Base-by-base conservation (phyloP, 2,888 invertebrate species). In the Meiosimyza decipiens region DNA sequence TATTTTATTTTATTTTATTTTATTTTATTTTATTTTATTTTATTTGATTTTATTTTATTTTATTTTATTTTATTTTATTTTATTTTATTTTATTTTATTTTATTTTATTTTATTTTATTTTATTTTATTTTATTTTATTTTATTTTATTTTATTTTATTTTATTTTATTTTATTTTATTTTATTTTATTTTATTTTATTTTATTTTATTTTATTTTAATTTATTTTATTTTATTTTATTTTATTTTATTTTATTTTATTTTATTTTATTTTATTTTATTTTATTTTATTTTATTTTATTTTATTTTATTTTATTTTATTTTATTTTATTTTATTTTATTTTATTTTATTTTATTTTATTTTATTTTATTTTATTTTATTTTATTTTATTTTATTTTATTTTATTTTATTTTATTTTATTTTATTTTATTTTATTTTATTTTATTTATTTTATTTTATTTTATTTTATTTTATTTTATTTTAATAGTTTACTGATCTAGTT, bases 91-190 rank as follows among this genome's bases (percentile, higher is more conserved):
- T 62, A 22, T 73, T 73, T 50, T 57, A n/a, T 33, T 60, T 68
- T n/a, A 55, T 28, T 52, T 55, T 67, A 67, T 52, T 67, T 47
- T n/a, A 67, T 63, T 40, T 57, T 57, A 9, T 62, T 65, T 22
- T 67, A 49, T 70, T 72, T 73, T 74, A 18, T 67, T 74, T 75
- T n/a, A 74, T 73, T 74, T 72, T 72, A 73, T 73, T 71, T 51
- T 52, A 54, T 62, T 54, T 33, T 50, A n/a, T 68, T n/a, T n/a
- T 16, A 12, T 60, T 68, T 60, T 63, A 55, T 59, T 74, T 28
- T n/a, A 52, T 54, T 66, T 40, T 47, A 12, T 47, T 63, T 47
- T n/a, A 33, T 49, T 69, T 69, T 52, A 47, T 65, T 50, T 55
- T n/a, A 55, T 22, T 54, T 64, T 49, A 9, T 52, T 71, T 54